Conservation (phyloP, 37 sponge, comb jelly and placozoan genomes). For the Amphimedon queenslandica region DNA sequence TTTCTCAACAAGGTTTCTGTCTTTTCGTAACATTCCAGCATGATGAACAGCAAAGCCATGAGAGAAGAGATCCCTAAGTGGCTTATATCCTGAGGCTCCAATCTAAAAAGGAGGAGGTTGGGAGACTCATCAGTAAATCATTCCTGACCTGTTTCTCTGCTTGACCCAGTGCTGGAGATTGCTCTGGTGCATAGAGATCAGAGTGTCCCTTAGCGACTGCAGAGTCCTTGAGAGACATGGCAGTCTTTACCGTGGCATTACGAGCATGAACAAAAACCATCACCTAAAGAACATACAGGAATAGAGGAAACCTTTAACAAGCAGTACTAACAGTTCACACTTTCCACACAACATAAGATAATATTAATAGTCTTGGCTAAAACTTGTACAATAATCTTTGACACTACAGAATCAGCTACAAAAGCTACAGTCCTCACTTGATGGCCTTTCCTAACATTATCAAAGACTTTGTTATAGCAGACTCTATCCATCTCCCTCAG, state of each 20-base stretch:
- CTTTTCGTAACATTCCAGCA: slow-evolving; percentile 93
- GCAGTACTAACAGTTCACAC: too few species aligned
- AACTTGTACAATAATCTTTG: not conserved
- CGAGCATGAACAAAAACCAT: slow-evolving; percentile 99
- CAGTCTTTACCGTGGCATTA: slow-evolving; percentile 93
- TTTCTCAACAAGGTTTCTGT: slow-evolving; percentile 90
- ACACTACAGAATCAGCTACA: not conserved
- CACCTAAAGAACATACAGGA: slow-evolving; percentile 49
- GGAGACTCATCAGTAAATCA: not conserved
- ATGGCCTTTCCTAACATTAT: slow-evolving; percentile 63
- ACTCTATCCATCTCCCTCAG: slow-evolving; percentile 86
- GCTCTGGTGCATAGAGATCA: slow-evolving; percentile 58
- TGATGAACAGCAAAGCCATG: slow-evolving; percentile 96
- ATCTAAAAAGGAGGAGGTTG: not conserved
- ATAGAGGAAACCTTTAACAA: not conserved
- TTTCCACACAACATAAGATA: too few species aligned
- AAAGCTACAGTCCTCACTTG: slow-evolving; percentile 65
- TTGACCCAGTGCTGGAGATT: slow-evolving; percentile 49
- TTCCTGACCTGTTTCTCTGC: slow-evolving; percentile 73
- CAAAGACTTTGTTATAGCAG: slow-evolving; percentile 94
- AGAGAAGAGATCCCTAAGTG: slow-evolving; percentile 77
- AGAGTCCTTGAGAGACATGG: slow-evolving; percentile 73
- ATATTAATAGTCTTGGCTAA: too few species aligned
- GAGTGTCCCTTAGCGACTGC: slow-evolving; percentile 52
- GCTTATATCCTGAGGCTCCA: slow-evolving; percentile 73